Evolutionary conservation across 1,140 invertebrate species (phyloP).

Genomic region (Saccostrea cuccullata): DNA sequence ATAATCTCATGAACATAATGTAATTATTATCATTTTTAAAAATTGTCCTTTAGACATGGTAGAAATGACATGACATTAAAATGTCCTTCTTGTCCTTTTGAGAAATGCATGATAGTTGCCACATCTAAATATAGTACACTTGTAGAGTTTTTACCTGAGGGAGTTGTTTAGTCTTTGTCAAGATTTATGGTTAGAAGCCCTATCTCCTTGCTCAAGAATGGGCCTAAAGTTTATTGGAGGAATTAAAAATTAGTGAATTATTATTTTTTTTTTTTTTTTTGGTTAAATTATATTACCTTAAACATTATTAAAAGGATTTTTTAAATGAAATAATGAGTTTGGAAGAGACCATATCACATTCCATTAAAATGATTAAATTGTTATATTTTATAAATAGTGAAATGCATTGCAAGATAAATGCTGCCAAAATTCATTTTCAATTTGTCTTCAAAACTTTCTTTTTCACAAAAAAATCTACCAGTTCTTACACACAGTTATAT

Average conservation of each 20-base stretch:
- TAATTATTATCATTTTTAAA: not conserved
- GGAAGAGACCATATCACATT: not conserved
- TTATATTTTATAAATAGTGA: too few species aligned
- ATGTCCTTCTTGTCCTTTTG: constrained; percentile 6
- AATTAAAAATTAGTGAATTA: not conserved
- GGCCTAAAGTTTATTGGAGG: not conserved
- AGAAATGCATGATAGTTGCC: constrained; percentile 25
- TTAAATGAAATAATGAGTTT: not conserved
- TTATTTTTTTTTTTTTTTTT: not conserved
- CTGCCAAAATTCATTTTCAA: not conserved
- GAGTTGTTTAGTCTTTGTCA: not conserved
- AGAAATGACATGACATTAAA: not conserved
- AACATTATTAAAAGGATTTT: too few species aligned
- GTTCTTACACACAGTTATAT: not conserved
- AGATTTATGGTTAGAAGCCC: constrained; percentile 33
- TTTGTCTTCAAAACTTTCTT: not conserved
- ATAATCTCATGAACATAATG: too few species aligned
- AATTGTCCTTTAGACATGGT: not conserved
- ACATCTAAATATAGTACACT: not conserved
- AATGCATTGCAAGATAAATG: too few species aligned
- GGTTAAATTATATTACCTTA: not conserved
- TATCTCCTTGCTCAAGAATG: not conserved
- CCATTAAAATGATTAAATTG: too few species aligned
- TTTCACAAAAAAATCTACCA: not conserved
- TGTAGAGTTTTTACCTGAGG: constrained; percentile 23